Conservation (phyloP, 2,888 invertebrate species). For the Cheilosia impressa region DNA sequence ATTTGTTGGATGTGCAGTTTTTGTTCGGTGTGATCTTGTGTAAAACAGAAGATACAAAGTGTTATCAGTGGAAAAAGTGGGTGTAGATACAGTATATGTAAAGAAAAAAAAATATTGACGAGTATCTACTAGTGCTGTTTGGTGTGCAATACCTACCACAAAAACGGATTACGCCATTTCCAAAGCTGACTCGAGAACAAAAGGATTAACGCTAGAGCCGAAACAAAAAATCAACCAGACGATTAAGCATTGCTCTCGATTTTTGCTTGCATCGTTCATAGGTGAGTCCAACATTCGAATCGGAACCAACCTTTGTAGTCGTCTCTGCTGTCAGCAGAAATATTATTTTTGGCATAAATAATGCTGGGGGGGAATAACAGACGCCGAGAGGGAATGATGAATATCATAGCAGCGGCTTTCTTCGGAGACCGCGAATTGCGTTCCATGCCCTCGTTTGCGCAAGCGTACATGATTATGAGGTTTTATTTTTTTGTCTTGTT, state of each 20-base stretch:
- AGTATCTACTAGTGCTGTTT: constrained; percentile 16
- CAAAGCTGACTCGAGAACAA: constrained; percentile 58
- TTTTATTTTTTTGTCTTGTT: constrained; percentile 25
- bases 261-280: constrained; percentile 50
- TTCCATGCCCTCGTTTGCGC: constrained; percentile 65
- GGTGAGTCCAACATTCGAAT: constrained; percentile 52
- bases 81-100: constrained; percentile 36
- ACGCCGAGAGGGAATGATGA: constrained; percentile 18
- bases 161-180: constrained; percentile 48
- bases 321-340: constrained; percentile 10
- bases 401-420: constrained; percentile 52
- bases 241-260: constrained; percentile 42
- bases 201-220: constrained; percentile 51
- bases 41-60: constrained; percentile 41
- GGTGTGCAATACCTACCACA: constrained; percentile 14
- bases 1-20: not conserved
- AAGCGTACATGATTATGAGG: constrained; percentile 55
- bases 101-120: not conserved
- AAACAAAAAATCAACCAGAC: constrained; percentile 6
- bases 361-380: constrained; percentile 1
- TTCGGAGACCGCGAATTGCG: constrained; percentile 57
- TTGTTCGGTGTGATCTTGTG: constrained; percentile 5
- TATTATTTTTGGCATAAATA: constrained; percentile 7
- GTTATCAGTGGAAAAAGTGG: constrained; percentile 36
- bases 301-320: constrained; percentile 36